Evolutionary conservation across 2,888 invertebrate species (phyloP), one percentile per base, ranked within the genome.

Genomic region (Lasius fuliginosus): DNA sequence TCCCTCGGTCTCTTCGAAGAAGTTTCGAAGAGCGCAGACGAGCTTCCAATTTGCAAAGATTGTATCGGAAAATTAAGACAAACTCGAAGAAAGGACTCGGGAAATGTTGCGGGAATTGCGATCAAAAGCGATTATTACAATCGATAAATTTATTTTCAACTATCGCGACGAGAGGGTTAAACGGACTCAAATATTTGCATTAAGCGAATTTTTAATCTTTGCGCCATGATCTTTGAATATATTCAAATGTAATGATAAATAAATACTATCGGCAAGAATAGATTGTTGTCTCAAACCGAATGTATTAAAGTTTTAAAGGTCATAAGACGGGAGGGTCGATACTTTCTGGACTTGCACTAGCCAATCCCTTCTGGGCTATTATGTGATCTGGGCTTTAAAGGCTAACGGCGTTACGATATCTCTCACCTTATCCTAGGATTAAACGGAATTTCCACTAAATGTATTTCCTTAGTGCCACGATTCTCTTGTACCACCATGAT

Each of bases 11-110:
- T 33, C 40, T 68, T 58, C 69, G 60, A 18, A 4, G 18, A 46
- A 81, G 36, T 73, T 79, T 46, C 18, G 18, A 71, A 62, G 62
- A 36, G 12, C 46, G 71, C 79, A 23, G 33, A 79, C 23, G 58
- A 58, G 71, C 79, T 60, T 81, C 49, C 73, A 60, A 73, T 73
- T 81, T 36, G 73, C 60, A 18, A 27, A 81, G 79, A 62, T 79
- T 36, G 33, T 71, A 79, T 81, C 79, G 73, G 79, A n/a, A 81
- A 81, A 81, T 81, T 71, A 40, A 81, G 49, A 71, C 60, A 4
- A 40, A 23, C 42, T 68, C n/a, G 27, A 11, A 42, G 40, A 49
- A 5, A 18, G 3, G 42, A 23, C 58, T 71, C 23, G 33, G 9
- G 23, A 23, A 23, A 23, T 23, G 23, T 23, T 23, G n/a, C 5